Conservation (phyloP, 1,140 invertebrate genomes). For the Anastrepha obliqua region DNA sequence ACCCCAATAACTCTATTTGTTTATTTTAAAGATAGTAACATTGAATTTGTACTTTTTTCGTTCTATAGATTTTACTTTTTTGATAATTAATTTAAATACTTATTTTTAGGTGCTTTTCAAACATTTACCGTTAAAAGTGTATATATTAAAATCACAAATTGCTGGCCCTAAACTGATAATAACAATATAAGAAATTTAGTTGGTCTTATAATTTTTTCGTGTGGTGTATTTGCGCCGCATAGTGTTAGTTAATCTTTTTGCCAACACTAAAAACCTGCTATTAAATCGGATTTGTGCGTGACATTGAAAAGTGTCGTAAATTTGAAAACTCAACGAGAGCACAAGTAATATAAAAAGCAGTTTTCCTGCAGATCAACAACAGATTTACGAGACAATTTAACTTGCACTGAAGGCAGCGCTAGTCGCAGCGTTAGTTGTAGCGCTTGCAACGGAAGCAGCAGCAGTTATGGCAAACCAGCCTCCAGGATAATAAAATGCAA, state of each 20-base stretch:
- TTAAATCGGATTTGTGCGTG: slow-evolving; percentile 9
- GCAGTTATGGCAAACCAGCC: not conserved
- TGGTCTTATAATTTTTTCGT: no score
- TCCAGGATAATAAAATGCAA: slow-evolving; percentile 7
- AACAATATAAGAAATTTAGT: no score
- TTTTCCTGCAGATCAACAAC: slow-evolving; percentile 37
- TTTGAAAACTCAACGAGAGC: not conserved
- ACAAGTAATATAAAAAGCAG: not conserved
- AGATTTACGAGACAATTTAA: slow-evolving; percentile 40
- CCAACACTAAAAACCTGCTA: slow-evolving; percentile 8
- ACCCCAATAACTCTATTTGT: no score
- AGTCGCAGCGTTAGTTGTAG: not conserved
- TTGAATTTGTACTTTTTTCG: no score
- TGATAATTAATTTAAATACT: no score
- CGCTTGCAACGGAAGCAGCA: not conserved
- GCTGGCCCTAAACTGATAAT: no score
- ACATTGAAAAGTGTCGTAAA: slow-evolving; percentile 39
- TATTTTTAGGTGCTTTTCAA: no score
- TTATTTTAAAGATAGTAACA: no score
- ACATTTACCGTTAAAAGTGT: no score
- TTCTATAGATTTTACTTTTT: no score
- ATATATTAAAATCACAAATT: no score
- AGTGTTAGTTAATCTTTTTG: not conserved
- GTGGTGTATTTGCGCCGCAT: not conserved
- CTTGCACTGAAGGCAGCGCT: not conserved